phyloP scores from a whole-genome alignment of 2,113 vertebrate species.

The Damaliscus lunatus region DNA sequence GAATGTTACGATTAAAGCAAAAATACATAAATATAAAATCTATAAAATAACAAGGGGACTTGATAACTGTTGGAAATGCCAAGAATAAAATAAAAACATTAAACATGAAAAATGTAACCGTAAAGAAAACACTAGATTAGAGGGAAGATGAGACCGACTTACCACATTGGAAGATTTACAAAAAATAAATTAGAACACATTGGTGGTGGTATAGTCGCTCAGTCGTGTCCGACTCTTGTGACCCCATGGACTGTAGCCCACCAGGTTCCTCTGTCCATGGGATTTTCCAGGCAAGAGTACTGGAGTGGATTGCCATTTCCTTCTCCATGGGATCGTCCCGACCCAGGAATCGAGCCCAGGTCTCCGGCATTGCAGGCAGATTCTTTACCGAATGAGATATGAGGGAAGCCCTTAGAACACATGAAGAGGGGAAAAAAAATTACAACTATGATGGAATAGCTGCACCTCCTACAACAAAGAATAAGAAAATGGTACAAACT shows the following conservation, averaged over 20 bases:
- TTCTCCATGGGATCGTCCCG: neutral
- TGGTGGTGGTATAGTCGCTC: neutral
- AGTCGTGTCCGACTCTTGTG: neutral
- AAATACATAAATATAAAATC: neutral
- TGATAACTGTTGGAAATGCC: neutral
- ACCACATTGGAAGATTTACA: neutral
- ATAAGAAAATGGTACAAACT: neutral
- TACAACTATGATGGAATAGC: neutral
- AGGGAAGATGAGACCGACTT: neutral
- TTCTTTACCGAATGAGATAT: no score
- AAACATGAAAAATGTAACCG: neutral
- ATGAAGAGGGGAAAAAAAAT: neutral
- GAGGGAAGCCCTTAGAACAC: neutral
- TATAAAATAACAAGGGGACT: neutral
- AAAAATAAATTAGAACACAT: neutral
- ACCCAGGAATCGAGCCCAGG: neutral
- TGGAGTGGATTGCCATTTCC: neutral
- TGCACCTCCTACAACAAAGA: neutral
- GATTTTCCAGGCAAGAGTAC: neutral
- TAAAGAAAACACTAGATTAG: neutral
- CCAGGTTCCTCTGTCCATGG: neutral
- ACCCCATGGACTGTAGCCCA: neutral
- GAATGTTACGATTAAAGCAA: neutral
- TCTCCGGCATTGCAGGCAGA: neutral
- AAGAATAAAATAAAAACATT: neutral